A percentile compares a stretch with the other conserved stretches of the same genome.
Conservation (phyloP, 2,888 invertebrate species). For the Drosophila stalkeri region DNA sequence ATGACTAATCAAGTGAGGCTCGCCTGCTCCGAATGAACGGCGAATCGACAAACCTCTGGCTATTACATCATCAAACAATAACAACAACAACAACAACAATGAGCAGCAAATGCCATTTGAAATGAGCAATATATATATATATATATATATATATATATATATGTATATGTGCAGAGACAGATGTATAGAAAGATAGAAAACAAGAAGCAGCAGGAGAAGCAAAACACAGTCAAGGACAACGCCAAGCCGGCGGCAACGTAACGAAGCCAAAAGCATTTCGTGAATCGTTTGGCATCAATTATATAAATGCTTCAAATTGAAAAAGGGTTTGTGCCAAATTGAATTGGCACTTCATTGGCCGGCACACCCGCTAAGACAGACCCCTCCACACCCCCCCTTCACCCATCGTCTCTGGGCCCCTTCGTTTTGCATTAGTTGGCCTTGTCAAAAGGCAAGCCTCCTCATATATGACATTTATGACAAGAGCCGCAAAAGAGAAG, state of each 20-base stretch:
- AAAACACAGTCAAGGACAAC: constrained; percentile 56
- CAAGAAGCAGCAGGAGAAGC: not conserved
- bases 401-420: no score
- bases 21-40: constrained; percentile 21
- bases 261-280: constrained; percentile 23
- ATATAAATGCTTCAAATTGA: constrained; percentile 34
- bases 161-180: not conserved
- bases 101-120: not conserved
- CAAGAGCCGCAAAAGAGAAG: constrained; percentile 3
- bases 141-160: no score
- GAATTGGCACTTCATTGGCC: constrained; percentile 36
- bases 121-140: not conserved
- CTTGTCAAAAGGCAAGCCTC: not conserved
- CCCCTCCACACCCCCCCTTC: not conserved
- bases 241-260: constrained; percentile 54
- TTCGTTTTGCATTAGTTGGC: not conserved
- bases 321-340: constrained; percentile 32
- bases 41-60: constrained; percentile 31
- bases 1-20: constrained; percentile 46
- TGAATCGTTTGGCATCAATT: constrained; percentile 16
- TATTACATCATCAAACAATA: constrained; percentile 54
- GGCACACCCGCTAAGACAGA: not conserved
- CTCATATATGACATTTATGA: not conserved
- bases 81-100: not conserved
- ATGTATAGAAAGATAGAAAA: not conserved